Conservation (phyloP, 1,140 invertebrate genomes). For the Drosophila nebulosa region DNA sequence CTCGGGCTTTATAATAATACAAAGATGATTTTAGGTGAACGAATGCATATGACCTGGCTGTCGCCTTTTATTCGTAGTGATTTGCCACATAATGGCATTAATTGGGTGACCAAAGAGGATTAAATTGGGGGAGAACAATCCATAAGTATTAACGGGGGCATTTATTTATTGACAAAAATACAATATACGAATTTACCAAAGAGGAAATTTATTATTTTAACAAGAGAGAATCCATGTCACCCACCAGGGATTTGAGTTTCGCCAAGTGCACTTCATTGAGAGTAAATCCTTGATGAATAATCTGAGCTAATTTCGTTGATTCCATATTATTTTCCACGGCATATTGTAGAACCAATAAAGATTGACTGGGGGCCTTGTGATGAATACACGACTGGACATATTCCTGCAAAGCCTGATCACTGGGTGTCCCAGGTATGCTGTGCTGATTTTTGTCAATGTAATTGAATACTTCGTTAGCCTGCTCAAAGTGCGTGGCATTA, state of each 20-base stretch:
- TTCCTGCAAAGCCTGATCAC: constrained; percentile 79
- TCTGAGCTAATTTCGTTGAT: constrained; percentile 75
- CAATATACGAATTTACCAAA: constrained; percentile 5
- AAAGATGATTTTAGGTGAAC: constrained; percentile 86
- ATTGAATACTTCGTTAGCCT: constrained; percentile 81
- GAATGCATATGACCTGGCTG: constrained; percentile 89
- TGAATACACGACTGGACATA: constrained; percentile 82
- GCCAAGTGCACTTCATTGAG: constrained; percentile 81
- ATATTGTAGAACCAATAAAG: constrained; percentile 82
- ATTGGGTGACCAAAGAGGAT: constrained; percentile 82
- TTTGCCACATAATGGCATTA: constrained; percentile 88
- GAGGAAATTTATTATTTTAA: constrained; percentile 54
- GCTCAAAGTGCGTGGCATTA: constrained; percentile 81
- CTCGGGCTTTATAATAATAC: constrained; percentile 88
- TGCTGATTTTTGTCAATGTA: constrained; percentile 82
- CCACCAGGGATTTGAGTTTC: constrained; percentile 82
- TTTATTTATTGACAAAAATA: constrained; percentile 12
- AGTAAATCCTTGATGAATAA: constrained; percentile 80
- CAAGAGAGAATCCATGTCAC: constrained; percentile 63
- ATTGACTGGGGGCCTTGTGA: constrained; percentile 81
- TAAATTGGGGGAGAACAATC: not conserved
- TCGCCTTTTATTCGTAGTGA: constrained; percentile 89
- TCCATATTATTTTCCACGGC: constrained; percentile 83
- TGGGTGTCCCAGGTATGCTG: constrained; percentile 83
- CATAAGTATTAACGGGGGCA: not conserved